Evolutionary conservation across 2,113 vertebrate genomes (phyloP), one percentile per base, ranked within the genome.

Genomic region (Saguinus midas): DNA sequence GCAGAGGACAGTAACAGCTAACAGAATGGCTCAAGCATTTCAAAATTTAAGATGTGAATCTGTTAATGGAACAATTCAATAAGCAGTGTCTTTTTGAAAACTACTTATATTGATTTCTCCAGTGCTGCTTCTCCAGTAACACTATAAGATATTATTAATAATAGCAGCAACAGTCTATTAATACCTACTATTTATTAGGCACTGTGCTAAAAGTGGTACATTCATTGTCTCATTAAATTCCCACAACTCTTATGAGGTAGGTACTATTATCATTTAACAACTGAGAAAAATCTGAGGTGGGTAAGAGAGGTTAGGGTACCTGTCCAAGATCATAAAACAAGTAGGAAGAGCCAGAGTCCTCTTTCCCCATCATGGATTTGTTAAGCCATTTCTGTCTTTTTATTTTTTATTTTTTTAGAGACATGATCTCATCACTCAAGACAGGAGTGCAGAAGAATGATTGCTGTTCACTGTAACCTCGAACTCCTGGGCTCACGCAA

Each of bases 31-130:
- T 57, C 50, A 86, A 55, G 16, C 8, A 96, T 93, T 75, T 84
- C 32, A 95, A 92, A 95, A 57, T 72, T 50, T 43, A 92, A 86
- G 55, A 95, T 10, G 35, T 64, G 57, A 94, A 82, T 50, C 25
- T 94, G 35, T 94, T 84, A 72, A 80, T 23, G 35, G 37, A 90
- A 82, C 70, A 64, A 85, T 50, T 64, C 21, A 83, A 73, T 58
- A 86, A n/a, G 64, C 88, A 96, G 3, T 50, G 25, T 45, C 70
- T 64, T 76, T 43, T 75, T 80, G 78, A 78, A 87, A 95, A 81
- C 0, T 4, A 81, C 40, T 40, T 43, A 35, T n/a, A 13, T 3
- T 43, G 48, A 93, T 40, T 81, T 87, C 72, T 84, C 37, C 50
- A 82, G 25, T 29, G 27, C 35, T 78, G 76, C 27, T 81, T 48